These are phyloP conservation scores for Trichomycterus rosablanca DNA, from an alignment of 2,113 vertebrate genomes.

Conservation along the genomic window DNA sequence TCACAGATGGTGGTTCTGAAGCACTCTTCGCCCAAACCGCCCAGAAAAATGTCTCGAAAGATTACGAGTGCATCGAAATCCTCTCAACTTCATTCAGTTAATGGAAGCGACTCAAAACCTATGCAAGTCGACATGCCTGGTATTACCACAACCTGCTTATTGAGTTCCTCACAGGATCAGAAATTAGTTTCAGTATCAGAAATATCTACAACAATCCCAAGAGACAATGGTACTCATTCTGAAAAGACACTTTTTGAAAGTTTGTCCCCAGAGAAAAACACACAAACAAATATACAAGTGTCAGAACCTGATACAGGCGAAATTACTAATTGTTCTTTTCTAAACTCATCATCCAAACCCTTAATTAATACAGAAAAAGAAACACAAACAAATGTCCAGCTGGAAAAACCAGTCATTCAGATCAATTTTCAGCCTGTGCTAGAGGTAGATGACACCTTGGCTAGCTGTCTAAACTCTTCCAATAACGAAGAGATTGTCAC, in stretches of 20 bases:
- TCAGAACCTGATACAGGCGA: conserved; percentile 30
- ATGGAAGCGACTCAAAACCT: conserved; percentile 25
- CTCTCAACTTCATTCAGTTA: conserved; percentile 24
- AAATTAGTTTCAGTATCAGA: conserved; percentile 22
- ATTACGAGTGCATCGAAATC: conserved; percentile 26
- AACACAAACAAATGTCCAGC: conserved; percentile 7
- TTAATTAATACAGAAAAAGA: conserved; percentile 8
- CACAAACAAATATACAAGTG: neutral
- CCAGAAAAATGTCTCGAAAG: conserved; percentile 72
- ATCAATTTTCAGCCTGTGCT: conserved; percentile 37
- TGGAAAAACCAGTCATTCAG: conserved; percentile 31
- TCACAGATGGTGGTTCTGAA: conserved; percentile 73
- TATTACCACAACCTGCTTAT: conserved; percentile 30
- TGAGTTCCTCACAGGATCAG: conserved; percentile 38
- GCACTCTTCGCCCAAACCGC: conserved; percentile 70
- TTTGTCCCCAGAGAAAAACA: conserved; percentile 17
- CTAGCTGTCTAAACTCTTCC: conserved; percentile 30
- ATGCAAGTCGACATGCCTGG: conserved; percentile 43
- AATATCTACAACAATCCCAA: conserved; percentile 15
- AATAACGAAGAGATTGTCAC: conserved; percentile 17
- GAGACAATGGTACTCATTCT: conserved; percentile 6
- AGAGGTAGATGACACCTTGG: conserved; percentile 26
- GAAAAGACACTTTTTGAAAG: conserved; percentile 17
- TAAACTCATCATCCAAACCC: neutral
- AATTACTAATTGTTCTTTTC: conserved; percentile 19